Conservation (phyloP, 2,888 invertebrate species). For the Candidula unifasciata region DNA sequence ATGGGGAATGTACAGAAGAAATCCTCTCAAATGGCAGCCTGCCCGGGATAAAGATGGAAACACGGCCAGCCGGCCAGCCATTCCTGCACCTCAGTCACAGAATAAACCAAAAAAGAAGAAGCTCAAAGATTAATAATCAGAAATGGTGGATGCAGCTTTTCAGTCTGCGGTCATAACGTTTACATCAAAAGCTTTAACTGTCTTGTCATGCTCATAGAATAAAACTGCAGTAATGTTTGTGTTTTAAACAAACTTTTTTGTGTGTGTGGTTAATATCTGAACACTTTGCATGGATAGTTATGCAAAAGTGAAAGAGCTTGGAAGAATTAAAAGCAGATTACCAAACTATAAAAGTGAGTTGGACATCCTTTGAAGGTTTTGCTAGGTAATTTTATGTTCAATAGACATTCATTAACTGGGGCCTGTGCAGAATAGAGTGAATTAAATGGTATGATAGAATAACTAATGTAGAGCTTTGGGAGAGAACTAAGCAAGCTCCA, state of each 20-base stretch:
- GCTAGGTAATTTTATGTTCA: no score
- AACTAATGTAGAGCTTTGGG: no score
- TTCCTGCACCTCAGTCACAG: conserved; percentile 45
- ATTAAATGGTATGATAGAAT: no score
- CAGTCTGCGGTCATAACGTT: background rate
- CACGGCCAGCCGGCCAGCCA: conserved; percentile 64
- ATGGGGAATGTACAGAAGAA: conserved; percentile 95
- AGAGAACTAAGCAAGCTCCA: no score
- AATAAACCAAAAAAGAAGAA: conserved; percentile 71
- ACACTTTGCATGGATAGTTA: no score
- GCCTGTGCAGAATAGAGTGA: no score
- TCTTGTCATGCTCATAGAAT: background rate
- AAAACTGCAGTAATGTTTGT: background rate
- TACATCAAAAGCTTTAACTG: background rate
- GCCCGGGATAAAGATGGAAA: conserved; percentile 79
- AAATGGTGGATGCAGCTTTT: background rate
- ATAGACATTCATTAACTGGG: no score
- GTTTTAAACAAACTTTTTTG: background rate
- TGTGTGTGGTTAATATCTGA: no score
- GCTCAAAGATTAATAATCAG: conserved; percentile 47
- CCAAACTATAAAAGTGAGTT: no score
- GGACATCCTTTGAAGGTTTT: no score
- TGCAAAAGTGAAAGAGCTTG: background rate
- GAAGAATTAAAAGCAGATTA: no score
- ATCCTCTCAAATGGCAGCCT: conserved; percentile 93